Base-by-base conservation (phyloP, 1,140 invertebrate species). In the Parapsyche elsis region DNA sequence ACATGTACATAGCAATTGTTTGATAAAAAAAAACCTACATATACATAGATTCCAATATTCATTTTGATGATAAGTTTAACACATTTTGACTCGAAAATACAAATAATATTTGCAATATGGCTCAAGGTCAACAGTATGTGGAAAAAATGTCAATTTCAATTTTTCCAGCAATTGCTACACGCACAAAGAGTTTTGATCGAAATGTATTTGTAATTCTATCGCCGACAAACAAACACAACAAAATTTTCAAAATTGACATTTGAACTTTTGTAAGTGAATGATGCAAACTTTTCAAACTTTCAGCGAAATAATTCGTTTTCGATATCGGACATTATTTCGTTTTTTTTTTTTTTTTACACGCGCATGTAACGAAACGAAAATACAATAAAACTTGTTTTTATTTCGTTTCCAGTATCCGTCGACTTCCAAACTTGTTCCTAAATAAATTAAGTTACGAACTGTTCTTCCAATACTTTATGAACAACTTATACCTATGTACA, bases 401-500 rank as follows among this genome's bases (percentile, higher is more conserved):
- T 71, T 71, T 44, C 30, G 67, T 71, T 71, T 38, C 30, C 9
- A 16, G 67, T 67, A 24, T 67, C 61, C 10, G 19, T 1, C 19
- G 12, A n/a, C n/a, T n/a, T n/a, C n/a, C n/a, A 23, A 10, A 30
- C 67, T 71, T 44, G 23, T 71, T 44, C 24, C 4, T 12, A 49
- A 74, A 74, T 74, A 49, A 74, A 74, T 74, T 30, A 74, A 74
- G 71, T 74, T 74, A 49, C 0, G 21, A 74, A 74, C 9, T 74
- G n/a, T 74, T 74, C 7, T 7, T 44, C 38, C 30, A 74, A 74
- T 16, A 61, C 38, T 74, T 74, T 46, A 49, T 19, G 46, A 74
- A 74, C 1, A 46, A 23, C 74, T 49, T n/a, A n/a, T n/a, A n/a
- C n/a, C n/a, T n/a, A n/a, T n/a, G n/a, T n/a, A n/a, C n/a, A n/a